Evolutionary conservation across 1,140 invertebrate genomes (phyloP).

Genomic region (Leptinotarsa texana): DNA sequence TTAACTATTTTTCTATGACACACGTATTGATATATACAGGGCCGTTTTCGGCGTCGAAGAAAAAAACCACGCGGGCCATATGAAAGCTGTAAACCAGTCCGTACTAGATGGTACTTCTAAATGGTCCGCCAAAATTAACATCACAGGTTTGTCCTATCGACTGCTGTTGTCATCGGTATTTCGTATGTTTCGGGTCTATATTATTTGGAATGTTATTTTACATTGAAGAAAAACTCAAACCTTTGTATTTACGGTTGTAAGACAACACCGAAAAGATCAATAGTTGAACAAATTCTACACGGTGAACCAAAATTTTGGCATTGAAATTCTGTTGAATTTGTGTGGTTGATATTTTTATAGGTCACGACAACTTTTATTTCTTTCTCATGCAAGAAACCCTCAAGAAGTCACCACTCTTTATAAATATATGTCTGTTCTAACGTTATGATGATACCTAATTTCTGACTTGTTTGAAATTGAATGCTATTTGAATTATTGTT

Average conservation of each 20-base stretch:
- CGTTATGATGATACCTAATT: no score
- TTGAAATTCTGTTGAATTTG: no score
- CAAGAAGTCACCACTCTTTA: no score
- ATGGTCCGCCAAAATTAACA: slow-evolving; percentile 99
- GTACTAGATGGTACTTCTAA: slow-evolving; percentile 99
- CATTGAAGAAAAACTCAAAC: not conserved
- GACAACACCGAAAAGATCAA: no score
- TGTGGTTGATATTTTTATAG: no score
- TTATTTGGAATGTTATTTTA: not conserved
- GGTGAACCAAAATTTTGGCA: no score
- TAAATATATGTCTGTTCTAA: no score
- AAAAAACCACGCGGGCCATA: slow-evolving; percentile 91
- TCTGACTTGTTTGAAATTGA: no score
- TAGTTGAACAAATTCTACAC: no score
- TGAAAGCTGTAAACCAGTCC: slow-evolving; percentile 97
- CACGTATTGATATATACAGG: slow-evolving; percentile 63
- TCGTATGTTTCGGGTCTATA: slow-evolving; percentile 8
- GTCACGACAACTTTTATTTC: no score
- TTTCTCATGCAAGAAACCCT: no score
- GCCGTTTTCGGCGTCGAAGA: slow-evolving; percentile 93
- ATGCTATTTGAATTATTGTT: no score
- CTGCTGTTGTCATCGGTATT: not conserved
- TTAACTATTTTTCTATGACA: slow-evolving; percentile 13
- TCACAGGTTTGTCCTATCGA: slow-evolving; percentile 85
- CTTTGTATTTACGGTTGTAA: not conserved